Percentiles rank a stretch among this genome's conserved stretches.
Evolutionary conservation across 1,140 invertebrate genomes (phyloP).

Genomic region (Asbolus verrucosus): DNA sequence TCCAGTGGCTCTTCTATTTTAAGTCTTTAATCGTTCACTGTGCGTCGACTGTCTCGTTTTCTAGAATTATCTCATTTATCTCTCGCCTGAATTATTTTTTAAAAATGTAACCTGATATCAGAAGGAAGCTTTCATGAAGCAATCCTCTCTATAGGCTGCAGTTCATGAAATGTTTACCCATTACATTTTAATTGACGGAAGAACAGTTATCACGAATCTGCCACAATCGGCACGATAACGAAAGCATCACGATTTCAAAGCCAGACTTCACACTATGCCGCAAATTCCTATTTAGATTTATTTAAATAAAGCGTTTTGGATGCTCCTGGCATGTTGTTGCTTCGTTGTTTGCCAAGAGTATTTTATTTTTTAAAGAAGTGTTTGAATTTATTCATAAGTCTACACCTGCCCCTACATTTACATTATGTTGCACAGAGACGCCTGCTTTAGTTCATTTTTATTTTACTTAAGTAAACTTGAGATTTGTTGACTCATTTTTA

Average conservation of each 20-base stretch:
- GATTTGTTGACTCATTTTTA: neutral
- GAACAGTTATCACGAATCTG: too few species aligned
- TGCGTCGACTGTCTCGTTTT: too few species aligned
- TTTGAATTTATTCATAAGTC: slow-evolving; percentile 36
- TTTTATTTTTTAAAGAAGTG: slow-evolving; percentile 18
- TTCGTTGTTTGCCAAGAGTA: slow-evolving; percentile 19
- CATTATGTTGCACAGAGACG: slow-evolving; percentile 5
- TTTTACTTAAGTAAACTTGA: neutral
- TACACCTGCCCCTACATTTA: slow-evolving; percentile 22
- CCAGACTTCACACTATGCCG: neutral
- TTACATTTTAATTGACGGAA: too few species aligned
- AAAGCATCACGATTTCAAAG: neutral
- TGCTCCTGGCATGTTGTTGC: slow-evolving; percentile 9
- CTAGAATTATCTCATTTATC: neutral
- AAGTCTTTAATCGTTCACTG: too few species aligned
- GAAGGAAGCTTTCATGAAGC: slow-evolving; percentile 16
- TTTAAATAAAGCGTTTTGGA: slow-evolving; percentile 33
- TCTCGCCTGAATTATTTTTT: neutral
- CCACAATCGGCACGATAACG: too few species aligned
- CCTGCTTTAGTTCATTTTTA: slow-evolving; percentile 3
- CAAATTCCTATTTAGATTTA: slow-evolving; percentile 32
- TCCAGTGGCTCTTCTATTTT: too few species aligned
- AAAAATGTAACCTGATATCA: slow-evolving; percentile 21
- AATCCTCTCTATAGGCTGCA: neutral
- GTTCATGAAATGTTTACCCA: neutral